Conservation (phyloP, 2,888 invertebrate genomes). For the Synanthedon tipuliformis region DNA sequence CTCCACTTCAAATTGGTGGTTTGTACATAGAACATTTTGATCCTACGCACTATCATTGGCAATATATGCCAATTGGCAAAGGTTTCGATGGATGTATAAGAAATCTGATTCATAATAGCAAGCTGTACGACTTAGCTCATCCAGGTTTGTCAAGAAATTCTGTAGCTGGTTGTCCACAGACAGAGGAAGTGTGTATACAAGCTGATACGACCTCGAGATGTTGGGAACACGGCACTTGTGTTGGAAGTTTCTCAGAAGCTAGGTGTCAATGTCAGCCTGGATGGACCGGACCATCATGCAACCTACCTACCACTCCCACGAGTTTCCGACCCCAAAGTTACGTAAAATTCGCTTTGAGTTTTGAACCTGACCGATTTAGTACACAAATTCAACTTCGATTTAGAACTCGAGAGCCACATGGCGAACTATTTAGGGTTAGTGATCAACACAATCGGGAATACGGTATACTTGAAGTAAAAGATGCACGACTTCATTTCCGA, state of each 20-base stretch:
- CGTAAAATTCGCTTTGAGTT: constrained; percentile 95
- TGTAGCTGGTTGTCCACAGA: constrained; percentile 90
- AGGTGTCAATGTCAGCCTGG: constrained; percentile 96
- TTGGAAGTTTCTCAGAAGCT: constrained; percentile 89
- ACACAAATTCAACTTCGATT: constrained; percentile 94
- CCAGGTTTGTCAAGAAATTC: constrained; percentile 90
- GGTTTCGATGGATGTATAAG: constrained; percentile 97
- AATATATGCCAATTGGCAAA: constrained; percentile 88
- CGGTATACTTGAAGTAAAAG: constrained; percentile 91
- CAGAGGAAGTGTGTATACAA: constrained; percentile 91
- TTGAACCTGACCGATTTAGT: constrained; percentile 91
- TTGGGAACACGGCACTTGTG: constrained; percentile 95
- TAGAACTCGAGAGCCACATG: constrained; percentile 91
- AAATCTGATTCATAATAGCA: constrained; percentile 95
- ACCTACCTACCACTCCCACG: constrained; percentile 86
- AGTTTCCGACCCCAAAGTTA: constrained; percentile 95
- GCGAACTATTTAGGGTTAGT: constrained; percentile 92
- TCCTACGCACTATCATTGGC: constrained; percentile 90
- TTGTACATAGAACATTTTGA: constrained; percentile 91
- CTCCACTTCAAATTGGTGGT: constrained; percentile 95
- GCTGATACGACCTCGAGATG: constrained; percentile 88
- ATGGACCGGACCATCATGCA: constrained; percentile 92
- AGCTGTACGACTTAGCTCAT: constrained; percentile 93
- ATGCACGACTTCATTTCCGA: constrained; percentile 88
- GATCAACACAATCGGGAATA: constrained; percentile 95